These are phyloP conservation scores for Podarcis siculus DNA, from an alignment of 2,797 vertebrate genomes.

Conservation along the genomic window DNA sequence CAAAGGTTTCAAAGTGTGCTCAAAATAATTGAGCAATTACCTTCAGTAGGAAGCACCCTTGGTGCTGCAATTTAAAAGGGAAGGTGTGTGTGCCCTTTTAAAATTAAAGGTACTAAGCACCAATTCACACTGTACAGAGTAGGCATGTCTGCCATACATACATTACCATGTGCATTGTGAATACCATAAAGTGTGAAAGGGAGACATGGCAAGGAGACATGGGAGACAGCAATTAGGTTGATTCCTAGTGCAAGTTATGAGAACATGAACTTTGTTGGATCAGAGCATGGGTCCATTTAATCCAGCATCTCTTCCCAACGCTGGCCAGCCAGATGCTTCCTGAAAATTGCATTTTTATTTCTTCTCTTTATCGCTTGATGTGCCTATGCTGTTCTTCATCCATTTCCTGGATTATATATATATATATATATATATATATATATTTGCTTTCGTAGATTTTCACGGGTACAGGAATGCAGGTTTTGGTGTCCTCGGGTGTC, in stretches of 20 bases:
- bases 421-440: no score
- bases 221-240: background rate
- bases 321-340: background rate
- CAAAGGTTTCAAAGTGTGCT: background rate
- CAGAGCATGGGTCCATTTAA: background rate
- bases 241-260: background rate
- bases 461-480: no score
- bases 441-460: no score
- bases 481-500: no score
- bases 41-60: background rate
- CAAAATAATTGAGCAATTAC: constrained; percentile 16
- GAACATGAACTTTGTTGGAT: background rate
- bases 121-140: background rate
- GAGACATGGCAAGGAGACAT: background rate
- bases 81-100: background rate
- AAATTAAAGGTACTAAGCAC: background rate
- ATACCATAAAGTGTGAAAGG: background rate
- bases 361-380: background rate
- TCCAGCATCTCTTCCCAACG: background rate
- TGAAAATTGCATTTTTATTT: background rate
- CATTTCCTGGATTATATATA: background rate
- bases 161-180: background rate
- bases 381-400: background rate
- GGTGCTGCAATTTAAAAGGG: background rate
- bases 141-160: no score